Conservation (phyloP, 2,113 vertebrate genomes). For the Oplegnathus fasciatus region DNA sequence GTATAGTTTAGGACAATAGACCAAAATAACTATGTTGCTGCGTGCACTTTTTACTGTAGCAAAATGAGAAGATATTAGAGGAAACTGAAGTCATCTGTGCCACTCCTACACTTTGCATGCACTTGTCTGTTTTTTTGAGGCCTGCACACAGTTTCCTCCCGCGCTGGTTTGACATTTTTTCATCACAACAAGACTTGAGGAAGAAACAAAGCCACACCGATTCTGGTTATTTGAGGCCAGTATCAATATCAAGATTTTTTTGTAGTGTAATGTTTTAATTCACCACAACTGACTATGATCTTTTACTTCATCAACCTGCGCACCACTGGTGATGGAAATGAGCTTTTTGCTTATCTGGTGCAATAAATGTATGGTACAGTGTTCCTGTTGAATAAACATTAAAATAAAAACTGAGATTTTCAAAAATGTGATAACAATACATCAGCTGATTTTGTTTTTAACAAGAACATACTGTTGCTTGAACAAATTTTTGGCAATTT, state of each 20-base stretch:
- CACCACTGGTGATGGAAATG: background rate
- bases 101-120: conserved; percentile 10
- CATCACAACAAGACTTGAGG: background rate
- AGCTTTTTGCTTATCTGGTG: background rate
- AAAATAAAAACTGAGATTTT: too few species aligned
- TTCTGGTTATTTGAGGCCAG: background rate
- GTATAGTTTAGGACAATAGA: conserved; percentile 13
- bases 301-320: background rate
- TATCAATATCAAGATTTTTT: background rate
- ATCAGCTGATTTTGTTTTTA: background rate
- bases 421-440: background rate
- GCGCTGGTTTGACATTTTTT: background rate
- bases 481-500: background rate
- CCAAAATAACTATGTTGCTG: conserved; percentile 30
- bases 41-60: conserved; percentile 1
- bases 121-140: conserved; percentile 2
- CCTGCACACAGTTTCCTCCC: background rate
- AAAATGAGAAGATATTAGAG: background rate
- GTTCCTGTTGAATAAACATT: background rate
- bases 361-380: background rate
- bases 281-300: background rate
- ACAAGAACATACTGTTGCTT: background rate
- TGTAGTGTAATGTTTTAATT: background rate
- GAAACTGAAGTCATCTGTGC: background rate
- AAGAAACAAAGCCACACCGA: background rate